Evolutionary conservation across 1,140 invertebrate species (phyloP).

Genomic region (Saccostrea cuccullata): DNA sequence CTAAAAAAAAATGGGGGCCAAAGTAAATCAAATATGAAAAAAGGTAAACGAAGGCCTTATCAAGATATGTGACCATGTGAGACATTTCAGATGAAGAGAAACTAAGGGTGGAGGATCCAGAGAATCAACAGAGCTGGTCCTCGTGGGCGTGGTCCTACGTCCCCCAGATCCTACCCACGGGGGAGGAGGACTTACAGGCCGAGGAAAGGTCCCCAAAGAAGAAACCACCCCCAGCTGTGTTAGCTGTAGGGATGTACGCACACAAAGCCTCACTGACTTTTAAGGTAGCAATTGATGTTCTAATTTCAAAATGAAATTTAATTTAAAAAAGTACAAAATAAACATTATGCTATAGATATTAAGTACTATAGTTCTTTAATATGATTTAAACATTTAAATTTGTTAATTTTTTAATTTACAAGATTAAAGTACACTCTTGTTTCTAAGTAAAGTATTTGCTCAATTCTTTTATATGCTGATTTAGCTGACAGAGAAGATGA

Average conservation of each 20-base stretch:
- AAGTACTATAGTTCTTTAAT: no score
- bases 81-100: background rate
- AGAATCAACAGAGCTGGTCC: constrained; percentile 74
- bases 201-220: constrained; percentile 53
- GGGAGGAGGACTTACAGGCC: constrained; percentile 63
- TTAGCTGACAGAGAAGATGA: constrained; percentile 70
- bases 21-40: no score
- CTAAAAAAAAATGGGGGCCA: no score
- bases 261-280: constrained; percentile 84
- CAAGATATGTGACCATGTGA: no score
- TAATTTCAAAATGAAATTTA: no score
- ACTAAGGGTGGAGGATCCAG: background rate
- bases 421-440: no score
- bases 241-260: constrained; percentile 84
- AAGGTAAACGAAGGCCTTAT: no score
- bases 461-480: constrained; percentile 56
- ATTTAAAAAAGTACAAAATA: no score
- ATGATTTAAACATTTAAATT: no score
- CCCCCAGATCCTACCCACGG: constrained; percentile 74
- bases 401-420: no score
- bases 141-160: constrained; percentile 80
- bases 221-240: constrained; percentile 74
- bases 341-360: no score
- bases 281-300: constrained; percentile 81
- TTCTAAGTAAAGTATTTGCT: constrained; percentile 18